Conservation (phyloP, 64 coral and sea anemone genomes). For the Stylophora pistillata region DNA sequence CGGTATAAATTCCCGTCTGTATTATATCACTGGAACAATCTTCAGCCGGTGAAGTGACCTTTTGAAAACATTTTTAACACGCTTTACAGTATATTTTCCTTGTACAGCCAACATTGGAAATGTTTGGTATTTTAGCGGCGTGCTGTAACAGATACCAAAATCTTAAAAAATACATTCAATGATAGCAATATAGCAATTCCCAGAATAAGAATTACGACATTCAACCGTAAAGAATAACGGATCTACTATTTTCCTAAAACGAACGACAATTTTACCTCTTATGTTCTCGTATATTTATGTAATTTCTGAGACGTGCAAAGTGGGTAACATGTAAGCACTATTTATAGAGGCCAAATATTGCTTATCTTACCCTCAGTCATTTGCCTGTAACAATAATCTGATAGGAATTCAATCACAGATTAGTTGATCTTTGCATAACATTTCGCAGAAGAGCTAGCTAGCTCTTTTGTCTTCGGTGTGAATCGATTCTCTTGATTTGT, state of each 20-base stretch:
- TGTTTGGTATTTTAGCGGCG: background rate
- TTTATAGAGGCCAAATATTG: constrained; percentile 9
- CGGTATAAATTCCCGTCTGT: no score
- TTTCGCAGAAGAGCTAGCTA: background rate
- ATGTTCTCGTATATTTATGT: background rate
- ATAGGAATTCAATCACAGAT: background rate
- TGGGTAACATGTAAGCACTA: background rate
- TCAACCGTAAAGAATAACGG: background rate
- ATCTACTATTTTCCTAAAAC: background rate
- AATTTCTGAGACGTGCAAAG: constrained; percentile 5
- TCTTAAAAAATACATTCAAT: no score
- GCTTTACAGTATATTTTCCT: background rate
- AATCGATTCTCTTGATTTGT: background rate
- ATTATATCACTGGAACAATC: background rate
- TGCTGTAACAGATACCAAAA: no score
- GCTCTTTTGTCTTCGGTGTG: background rate
- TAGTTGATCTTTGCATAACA: background rate
- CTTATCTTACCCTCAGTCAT: background rate
- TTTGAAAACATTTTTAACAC: background rate
- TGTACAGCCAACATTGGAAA: background rate
- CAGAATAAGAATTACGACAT: background rate
- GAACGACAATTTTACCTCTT: background rate
- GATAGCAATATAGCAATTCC: background rate
- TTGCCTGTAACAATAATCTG: background rate
- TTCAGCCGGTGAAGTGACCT: background rate